Evolutionary conservation across 2,113 vertebrate genomes (phyloP), one percentile per base, ranked within the genome.

Genomic region (Macrotis lagotis): DNA sequence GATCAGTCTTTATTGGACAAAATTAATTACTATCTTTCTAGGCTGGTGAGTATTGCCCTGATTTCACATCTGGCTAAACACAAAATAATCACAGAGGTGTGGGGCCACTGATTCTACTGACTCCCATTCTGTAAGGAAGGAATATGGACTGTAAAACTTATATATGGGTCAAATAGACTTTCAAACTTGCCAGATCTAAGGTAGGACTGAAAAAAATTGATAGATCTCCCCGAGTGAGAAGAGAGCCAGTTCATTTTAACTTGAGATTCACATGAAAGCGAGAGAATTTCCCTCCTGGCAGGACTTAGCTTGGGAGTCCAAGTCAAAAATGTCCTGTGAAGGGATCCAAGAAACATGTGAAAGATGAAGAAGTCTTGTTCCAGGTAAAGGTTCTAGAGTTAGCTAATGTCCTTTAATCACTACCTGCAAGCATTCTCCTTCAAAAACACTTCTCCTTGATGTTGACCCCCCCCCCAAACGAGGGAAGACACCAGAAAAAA

Each of bases 231-330:
- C 50, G 48, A 10, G 24, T 52, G 28, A n/a, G 88, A 9, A 92
- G n/a, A 37, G n/a, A 25, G 26, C 47, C 25, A 25, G 3, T 93
- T 25, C 25, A 47, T 28, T 88, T 59, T 89, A 50, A 16, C 11
- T 31, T 74, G 14, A 50, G 49, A 93, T 25, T 53, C 24, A 51
- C 89, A 90, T 31, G 28, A 3, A n/a, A 10, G 92, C n/a, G 25
- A 52, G 48, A 51, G 3, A 66, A 90, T 90, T 16, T 93, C 91
- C 91, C 50, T 91, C 88, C 92, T 66, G 19, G 92, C 95, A 59
- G 88, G 90, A 28, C 89, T 48, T 26, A 12, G 50, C 12, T 16
- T 48, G 48, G 91, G 95, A 88, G 44, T 44, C 47, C 47, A 89
- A 25, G 59, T 47, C 5, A 0, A 59, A n/a, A 37, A n/a, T 16